Evolutionary conservation across 2,113 vertebrate species (phyloP), one percentile per base, ranked within the genome.

Genomic region (Nothobranchius kuhntae): DNA sequence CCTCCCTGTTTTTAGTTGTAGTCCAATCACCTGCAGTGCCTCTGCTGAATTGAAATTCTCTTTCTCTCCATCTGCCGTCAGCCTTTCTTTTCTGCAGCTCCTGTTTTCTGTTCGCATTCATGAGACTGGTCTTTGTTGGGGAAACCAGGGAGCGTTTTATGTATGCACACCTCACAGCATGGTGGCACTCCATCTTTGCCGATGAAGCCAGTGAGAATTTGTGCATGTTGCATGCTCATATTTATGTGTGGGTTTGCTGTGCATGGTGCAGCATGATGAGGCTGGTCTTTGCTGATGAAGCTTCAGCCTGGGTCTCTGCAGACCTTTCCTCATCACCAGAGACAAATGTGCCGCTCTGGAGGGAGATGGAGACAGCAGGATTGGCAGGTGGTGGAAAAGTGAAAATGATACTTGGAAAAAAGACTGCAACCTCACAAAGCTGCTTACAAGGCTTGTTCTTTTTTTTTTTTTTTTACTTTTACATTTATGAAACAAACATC

Each of bases 201-300:
- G 80, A 83, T 79, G 59, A 71, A 73, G 70, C 77, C 69, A 47
- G 77, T 38, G 36, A 14, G 56, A 38, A 30, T 59, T 26, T 44
- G 42, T 53, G 53, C 30, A 13, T 53, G 15, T 53, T 10, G 47
- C 54, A 8, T 17, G 54, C 30, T 14, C 65, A 10, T 53, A 2
- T 65, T 62, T 36, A 30, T 74, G 62, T 68, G 58, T 70, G 58
- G 67, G 53, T 67, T 14, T 77, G 69, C 64, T 73, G 69, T 65
- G 80, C 26, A 9, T 21, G 21, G 61, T 48, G 44, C 78, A 75
- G 82, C 74, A 50, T 66, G 85, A 85, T 81, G 74, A 71, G 76
- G 52, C 74, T 21, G 69, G 80, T 84, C 80, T 86, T 77, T 89
- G 89, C 85, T 89, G 86, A 89, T 90, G 82, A 87, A 83, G 87